Conservation (phyloP, 1,140 invertebrate species). For the Zaprionus tsacasi region DNA sequence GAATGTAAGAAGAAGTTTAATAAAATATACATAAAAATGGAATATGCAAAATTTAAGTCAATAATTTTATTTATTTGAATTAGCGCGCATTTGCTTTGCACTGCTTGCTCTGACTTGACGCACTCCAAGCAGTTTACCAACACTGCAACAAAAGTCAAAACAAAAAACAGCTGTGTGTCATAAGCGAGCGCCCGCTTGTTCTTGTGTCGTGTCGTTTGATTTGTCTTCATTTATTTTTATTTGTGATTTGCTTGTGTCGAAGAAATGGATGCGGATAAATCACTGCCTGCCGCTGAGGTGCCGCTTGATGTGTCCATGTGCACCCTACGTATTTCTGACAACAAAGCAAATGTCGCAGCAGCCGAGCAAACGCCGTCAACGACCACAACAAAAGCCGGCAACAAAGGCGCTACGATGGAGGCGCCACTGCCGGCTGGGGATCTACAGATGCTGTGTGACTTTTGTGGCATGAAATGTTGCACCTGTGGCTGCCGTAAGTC, state of each 20-base stretch:
- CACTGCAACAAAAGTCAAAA: slow-evolving; percentile 11
- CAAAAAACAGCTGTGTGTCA: slow-evolving; percentile 37
- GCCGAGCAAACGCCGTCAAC: background rate
- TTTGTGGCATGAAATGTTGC: slow-evolving; percentile 16
- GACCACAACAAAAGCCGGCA: background rate
- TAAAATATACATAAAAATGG: too few species aligned
- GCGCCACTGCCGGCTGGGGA: background rate
- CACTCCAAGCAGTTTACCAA: slow-evolving; percentile 14
- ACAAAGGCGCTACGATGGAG: background rate
- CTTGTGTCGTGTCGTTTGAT: background rate
- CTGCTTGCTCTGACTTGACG: background rate
- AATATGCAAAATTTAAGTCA: too few species aligned
- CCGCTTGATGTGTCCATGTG: background rate
- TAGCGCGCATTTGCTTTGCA: background rate
- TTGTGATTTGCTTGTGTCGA: background rate
- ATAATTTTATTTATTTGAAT: slow-evolving; percentile 20
- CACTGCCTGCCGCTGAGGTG: background rate
- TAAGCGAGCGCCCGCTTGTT: background rate
- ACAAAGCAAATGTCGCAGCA: background rate
- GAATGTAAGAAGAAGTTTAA: background rate
- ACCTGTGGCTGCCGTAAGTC: slow-evolving; percentile 56
- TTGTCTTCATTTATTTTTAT: background rate
- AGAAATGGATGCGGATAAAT: slow-evolving; percentile 11
- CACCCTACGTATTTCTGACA: background rate
- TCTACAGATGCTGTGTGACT: background rate